Conservation (phyloP, 2,888 invertebrate species). For the Ormyrus pomaceus region DNA sequence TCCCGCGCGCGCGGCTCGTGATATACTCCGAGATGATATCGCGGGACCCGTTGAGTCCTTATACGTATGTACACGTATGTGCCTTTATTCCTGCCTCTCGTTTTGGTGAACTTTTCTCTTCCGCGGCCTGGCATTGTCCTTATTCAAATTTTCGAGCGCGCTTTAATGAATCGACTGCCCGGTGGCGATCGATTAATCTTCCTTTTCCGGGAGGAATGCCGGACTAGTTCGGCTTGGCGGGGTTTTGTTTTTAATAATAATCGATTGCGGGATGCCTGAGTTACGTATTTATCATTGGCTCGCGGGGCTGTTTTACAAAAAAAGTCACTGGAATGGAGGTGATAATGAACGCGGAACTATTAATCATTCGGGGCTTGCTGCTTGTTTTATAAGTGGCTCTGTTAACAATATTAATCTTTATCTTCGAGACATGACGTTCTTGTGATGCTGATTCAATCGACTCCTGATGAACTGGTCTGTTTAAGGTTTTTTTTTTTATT, state of each 20-base stretch:
- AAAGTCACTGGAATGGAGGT: neutral
- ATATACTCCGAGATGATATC: constrained; percentile 33
- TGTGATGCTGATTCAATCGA: too few species aligned
- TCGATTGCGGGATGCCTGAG: too few species aligned
- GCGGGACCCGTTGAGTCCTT: neutral
- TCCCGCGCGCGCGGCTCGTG: constrained; percentile 32
- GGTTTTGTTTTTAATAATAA: too few species aligned
- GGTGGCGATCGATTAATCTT: too few species aligned
- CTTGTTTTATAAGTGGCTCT: neutral
- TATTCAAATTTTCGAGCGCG: too few species aligned
- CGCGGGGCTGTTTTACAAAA: too few species aligned
- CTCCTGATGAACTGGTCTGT: too few species aligned
- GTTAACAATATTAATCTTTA: constrained; percentile 22
- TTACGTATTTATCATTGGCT: too few species aligned
- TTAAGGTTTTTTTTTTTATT: too few species aligned
- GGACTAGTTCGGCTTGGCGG: too few species aligned
- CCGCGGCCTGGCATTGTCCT: neutral
- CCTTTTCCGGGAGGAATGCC: too few species aligned
- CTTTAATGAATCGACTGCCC: too few species aligned
- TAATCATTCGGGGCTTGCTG: neutral
- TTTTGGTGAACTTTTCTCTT: constrained; percentile 5
- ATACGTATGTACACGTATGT: neutral
- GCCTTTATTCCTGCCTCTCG: constrained; percentile 1
- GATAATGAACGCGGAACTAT: constrained; percentile 13
- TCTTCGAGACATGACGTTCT: neutral